These are phyloP conservation scores for Lagopus muta DNA, from an alignment of 2,113 vertebrate species.

Conservation along the genomic window DNA sequence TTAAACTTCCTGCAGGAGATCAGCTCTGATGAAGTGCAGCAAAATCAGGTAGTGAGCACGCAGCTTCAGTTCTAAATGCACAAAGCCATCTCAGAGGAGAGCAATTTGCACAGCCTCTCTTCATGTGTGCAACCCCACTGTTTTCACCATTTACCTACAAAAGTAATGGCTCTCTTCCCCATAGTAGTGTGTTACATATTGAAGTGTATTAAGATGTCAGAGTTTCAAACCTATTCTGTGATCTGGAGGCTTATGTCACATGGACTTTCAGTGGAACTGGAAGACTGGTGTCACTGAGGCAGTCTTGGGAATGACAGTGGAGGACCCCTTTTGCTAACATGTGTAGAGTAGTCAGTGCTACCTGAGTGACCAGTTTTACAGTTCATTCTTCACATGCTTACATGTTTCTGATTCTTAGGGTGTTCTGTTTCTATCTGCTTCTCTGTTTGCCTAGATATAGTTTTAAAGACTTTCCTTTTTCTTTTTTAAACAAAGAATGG, in stretches of 20 bases:
- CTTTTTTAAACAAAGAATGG: neutral
- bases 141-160: neutral
- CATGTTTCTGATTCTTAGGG: neutral
- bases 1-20: neutral
- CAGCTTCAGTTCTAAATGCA: rapidly evolving
- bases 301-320: neutral
- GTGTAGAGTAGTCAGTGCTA: neutral
- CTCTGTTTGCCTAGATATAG: neutral
- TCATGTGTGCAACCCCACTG: neutral
- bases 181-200: neutral
- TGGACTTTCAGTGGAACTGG: neutral
- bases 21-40: neutral
- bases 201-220: neutral
- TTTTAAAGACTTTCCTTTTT: neutral
- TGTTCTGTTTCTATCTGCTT: neutral
- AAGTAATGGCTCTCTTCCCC: neutral
- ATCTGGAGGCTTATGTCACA: neutral
- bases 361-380: neutral
- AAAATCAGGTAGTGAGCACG: rapidly evolving
- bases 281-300: neutral
- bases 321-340: neutral
- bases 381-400: neutral
- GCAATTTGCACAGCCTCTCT: neutral
- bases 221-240: neutral
- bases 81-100: neutral